Evolutionary conservation across 2,888 invertebrate genomes (phyloP), one percentile per base, ranked within the genome.

Genomic region (Troglohyphantes excavatus): DNA sequence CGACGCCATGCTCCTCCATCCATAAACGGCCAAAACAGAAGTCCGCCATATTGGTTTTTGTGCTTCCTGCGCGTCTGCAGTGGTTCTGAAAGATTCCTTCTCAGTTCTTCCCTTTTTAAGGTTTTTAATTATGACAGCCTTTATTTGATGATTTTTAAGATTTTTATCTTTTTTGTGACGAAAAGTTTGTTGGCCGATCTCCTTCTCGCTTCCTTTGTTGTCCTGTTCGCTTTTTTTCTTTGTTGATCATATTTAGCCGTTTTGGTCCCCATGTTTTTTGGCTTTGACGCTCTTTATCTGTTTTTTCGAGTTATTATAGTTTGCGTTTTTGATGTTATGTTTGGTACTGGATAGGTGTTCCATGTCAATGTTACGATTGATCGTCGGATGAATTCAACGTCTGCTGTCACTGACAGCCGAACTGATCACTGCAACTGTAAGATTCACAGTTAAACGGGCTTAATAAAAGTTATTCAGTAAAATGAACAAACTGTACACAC

Each of bases 121-220:
- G 86, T 86, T 86, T 86, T 81, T 81, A n/a, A n/a, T n/a, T n/a
- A n/a, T n/a, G n/a, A n/a, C n/a, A n/a, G 81, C 81, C 67, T 81
- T 81, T 81, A 78, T 78, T 81, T 68, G 23, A 53, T 68, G 46
- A 39, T 63, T 67, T n/a, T n/a, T n/a, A n/a, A n/a, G n/a, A 46
- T 39, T 23, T 68, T 39, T 61, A 63, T 78, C 65, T n/a, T 65
- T 39, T 63, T 59, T 29, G 13, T 65, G 27, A 2, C 33, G 46
- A 65, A 78, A 5, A 78, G 68, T n/a, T 53, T 72, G 46, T 72
- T 59, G 78, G 67, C 68, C 46, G 81, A 67, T 63, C 21, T 19
- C 53, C 81, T 39, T 67, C 19, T 29, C 76, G 59, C 11, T 61
- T 53, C 73, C 33, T 53, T 65, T 11, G 21, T 27, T 23, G 7